Evolutionary conservation across 2,888 invertebrate species (phyloP), one percentile per base, ranked within the genome.

Genomic region (Nomada fabriciana): DNA sequence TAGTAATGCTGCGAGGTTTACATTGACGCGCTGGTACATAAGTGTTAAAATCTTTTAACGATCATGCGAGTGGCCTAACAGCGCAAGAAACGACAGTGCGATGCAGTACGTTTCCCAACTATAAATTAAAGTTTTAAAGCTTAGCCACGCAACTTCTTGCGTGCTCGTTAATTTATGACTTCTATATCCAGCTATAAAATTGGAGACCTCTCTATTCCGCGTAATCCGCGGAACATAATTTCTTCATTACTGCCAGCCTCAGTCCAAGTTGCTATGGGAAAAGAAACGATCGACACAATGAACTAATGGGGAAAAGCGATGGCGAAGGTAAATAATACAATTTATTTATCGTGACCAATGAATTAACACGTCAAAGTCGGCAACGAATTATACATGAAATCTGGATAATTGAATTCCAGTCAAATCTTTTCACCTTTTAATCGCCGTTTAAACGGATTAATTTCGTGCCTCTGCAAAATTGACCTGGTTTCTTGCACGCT

Each of bases 401-500:
- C 20, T 20, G 13, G 13, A 20, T 11, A 42, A 20, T 20, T 23
- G 15, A 47, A 47, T 59, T 59, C 13, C 4, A 25, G 47, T 20
- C 25, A 10, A 47, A 47, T 23, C 25, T 20, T 53, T 50, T 20
- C 23, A 25, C 9, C 18, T 42, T 36, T 42, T 53, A 50, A 43
- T 65, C 23, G n/a, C 50, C 2, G 23, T 47, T 47, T 36, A 50
- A 60, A 55, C 25, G 23, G 47, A 69, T 65, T 18, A 67, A 20
- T 68, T 76, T 53, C 52, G 50, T 64, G 25, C 50, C 65, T 71
- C 65, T 70, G 42, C 82, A 71, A 85, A 85, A 74, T 80, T 57
- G 55, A 57, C 67, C 50, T 43, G 68, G 80, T 85, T 63, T 36
- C 5, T 83, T 70, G 59, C 76, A 72, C 76, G 72, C 79, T 73